phyloP scores from a whole-genome alignment of 2,888 invertebrate genomes.

The Eutolmus rufibarbis region DNA sequence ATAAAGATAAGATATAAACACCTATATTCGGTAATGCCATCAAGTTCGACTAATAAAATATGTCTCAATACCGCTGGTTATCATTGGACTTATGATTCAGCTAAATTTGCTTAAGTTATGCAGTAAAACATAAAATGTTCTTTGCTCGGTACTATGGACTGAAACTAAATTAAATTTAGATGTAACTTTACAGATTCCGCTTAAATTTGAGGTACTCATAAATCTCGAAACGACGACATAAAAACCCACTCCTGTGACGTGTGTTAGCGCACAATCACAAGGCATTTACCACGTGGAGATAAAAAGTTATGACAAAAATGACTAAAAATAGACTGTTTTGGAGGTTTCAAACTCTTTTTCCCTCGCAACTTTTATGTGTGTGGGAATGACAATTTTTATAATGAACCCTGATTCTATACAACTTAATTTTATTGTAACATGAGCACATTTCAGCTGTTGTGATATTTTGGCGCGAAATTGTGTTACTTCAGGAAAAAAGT shows the following conservation, averaged over 20 bases:
- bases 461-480: background rate
- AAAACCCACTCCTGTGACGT: background rate
- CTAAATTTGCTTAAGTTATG: background rate
- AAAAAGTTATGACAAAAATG: background rate
- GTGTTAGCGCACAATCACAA: background rate
- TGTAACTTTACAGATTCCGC: background rate
- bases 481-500: background rate
- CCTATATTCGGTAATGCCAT: background rate
- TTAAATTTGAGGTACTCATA: background rate
- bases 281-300: background rate
- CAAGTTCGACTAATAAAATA: background rate
- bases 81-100: background rate
- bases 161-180: background rate
- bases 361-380: background rate
- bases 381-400: background rate
- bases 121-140: background rate
- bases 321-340: background rate
- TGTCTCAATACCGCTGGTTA: background rate
- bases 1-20: background rate
- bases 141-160: background rate
- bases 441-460: background rate
- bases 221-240: background rate
- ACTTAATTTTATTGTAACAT: background rate
- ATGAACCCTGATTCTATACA: background rate
- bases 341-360: background rate